These are phyloP conservation scores for Acanthococcus lagerstroemiae DNA, from an alignment of 2,888 invertebrate species.

Conservation along the genomic window DNA sequence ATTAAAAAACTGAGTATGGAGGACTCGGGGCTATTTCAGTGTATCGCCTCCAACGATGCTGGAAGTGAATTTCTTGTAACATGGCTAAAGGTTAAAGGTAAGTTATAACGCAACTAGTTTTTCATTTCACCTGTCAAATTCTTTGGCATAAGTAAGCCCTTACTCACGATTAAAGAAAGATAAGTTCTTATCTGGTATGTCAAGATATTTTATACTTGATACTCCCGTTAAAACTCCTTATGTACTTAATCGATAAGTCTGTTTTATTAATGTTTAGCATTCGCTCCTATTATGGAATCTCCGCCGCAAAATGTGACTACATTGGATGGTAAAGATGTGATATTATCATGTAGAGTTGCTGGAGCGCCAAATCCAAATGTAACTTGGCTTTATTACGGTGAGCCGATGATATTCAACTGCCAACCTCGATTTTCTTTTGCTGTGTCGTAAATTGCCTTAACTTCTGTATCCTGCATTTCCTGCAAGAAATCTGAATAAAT, in stretches of 20 bases:
- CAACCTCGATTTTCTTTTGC: too few species aligned
- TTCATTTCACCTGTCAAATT: too few species aligned
- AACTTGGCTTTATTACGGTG: slow-evolving; percentile 87
- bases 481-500: too few species aligned
- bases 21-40: slow-evolving; percentile 92
- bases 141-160: too few species aligned
- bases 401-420: too few species aligned
- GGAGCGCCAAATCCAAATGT: slow-evolving; percentile 86
- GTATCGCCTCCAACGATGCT: slow-evolving; percentile 79
- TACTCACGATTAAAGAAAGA: too few species aligned
- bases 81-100: slow-evolving; percentile 91
- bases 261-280: slow-evolving; percentile 50
- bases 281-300: slow-evolving; percentile 74
- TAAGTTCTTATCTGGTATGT: not conserved
- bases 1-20: slow-evolving; percentile 69
- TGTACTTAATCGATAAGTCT: not conserved
- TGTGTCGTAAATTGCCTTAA: not conserved
- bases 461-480: not conserved
- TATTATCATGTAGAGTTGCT: slow-evolving; percentile 72
- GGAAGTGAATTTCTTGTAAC: slow-evolving; percentile 82
- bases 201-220: not conserved
- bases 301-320: slow-evolving; percentile 80
- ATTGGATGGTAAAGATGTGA: slow-evolving; percentile 85
- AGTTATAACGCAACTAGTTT: slow-evolving; percentile 49
- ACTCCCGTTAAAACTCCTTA: too few species aligned